Conservation (phyloP, 53 echinoderm and acorn worm genomes). For the Patiria pectinifera region DNA sequence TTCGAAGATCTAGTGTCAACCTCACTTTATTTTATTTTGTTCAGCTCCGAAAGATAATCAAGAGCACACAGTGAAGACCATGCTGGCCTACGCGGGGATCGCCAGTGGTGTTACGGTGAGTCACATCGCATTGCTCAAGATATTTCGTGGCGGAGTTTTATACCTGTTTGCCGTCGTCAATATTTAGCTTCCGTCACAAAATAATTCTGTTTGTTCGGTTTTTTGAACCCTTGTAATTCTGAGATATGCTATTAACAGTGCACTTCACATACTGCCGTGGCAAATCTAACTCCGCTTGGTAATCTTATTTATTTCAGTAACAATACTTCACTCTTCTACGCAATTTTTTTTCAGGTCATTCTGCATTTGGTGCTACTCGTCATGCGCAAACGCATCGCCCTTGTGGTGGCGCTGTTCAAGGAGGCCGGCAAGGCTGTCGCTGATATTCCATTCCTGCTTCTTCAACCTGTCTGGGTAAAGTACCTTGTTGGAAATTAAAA, state of each 20-base stretch:
- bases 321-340: not conserved
- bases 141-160: not conserved
- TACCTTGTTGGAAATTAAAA: not conserved
- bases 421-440: slow-evolving; percentile 91
- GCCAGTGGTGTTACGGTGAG: slow-evolving; percentile 84
- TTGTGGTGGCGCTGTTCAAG: slow-evolving; percentile 90
- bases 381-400: slow-evolving; percentile 87
- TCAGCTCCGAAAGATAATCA: slow-evolving; percentile 69
- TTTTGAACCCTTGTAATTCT: no score
- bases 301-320: no score
- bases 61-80: slow-evolving; percentile 72
- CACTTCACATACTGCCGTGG: no score
- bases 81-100: slow-evolving; percentile 77
- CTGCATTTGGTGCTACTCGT: slow-evolving; percentile 80
- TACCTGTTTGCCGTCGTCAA: not conserved
- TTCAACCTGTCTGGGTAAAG: slow-evolving; percentile 92
- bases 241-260: no score
- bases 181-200: no score
- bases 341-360: slow-evolving; percentile 54
- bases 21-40: not conserved
- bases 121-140: not conserved
- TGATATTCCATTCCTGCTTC: slow-evolving; percentile 76
- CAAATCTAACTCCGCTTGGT: no score
- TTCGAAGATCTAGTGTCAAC: not conserved
- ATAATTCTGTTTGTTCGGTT: no score